Evolutionary conservation across 2,888 invertebrate genomes (phyloP).

Genomic region (Drosophila cracens): DNA sequence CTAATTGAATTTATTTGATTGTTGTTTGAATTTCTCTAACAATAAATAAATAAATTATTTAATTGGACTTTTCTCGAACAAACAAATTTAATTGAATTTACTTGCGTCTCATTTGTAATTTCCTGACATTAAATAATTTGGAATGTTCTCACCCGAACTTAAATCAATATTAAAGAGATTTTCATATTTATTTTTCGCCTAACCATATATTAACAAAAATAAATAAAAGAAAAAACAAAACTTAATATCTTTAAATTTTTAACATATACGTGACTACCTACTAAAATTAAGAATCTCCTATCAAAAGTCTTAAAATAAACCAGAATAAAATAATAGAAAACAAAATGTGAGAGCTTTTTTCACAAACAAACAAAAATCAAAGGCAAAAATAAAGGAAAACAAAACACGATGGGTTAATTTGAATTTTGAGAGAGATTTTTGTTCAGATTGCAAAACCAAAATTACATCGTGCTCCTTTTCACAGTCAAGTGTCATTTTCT

Average conservation of each 20-base stretch:
- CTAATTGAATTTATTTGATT: background rate
- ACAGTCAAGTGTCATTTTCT: slow-evolving; percentile 84
- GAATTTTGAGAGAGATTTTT: slow-evolving; percentile 42
- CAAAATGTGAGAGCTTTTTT: background rate
- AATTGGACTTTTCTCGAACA: background rate
- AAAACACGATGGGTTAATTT: slow-evolving; percentile 19
- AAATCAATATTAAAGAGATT: background rate
- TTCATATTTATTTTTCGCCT: background rate
- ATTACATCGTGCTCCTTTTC: slow-evolving; percentile 84
- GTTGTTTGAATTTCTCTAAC: background rate
- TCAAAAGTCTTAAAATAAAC: background rate
- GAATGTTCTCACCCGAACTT: background rate
- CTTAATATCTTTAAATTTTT: background rate
- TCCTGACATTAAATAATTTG: background rate
- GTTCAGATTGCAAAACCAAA: slow-evolving; percentile 54
- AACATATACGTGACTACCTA: background rate
- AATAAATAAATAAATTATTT: background rate
- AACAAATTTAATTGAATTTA: background rate
- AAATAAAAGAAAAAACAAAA: background rate
- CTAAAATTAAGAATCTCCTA: background rate
- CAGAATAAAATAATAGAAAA: background rate
- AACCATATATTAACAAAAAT: background rate
- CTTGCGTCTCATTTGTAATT: background rate
- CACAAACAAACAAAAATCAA: background rate
- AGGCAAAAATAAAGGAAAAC: slow-evolving; percentile 16